Base-by-base conservation (phyloP, 92 coral and sea anemone species). In the Palythoa grandis region DNA sequence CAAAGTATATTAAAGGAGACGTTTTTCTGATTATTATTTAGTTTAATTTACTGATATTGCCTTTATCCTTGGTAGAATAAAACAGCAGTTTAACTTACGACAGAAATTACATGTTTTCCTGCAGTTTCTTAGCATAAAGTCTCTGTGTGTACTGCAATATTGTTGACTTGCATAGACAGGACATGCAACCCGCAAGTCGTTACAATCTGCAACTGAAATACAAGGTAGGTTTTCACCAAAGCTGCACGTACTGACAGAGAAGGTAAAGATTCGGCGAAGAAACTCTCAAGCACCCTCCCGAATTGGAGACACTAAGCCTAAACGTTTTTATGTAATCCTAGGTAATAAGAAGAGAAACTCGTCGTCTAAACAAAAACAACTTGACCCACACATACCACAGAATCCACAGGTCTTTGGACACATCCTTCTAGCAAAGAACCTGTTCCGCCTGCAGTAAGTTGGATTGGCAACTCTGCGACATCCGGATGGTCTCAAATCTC, bases 81-180 rank as follows among this genome's bases (percentile, higher is more conserved):
- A 53, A 52, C 70, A 57, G 77, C 54, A 48, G 17, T 7, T 72
- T 72, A 72, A 77, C 83, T 77, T 77, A 77, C 83, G 83, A 77
- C 83, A 77, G 69, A 77, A 77, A 65, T 77, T 77, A 77, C 83
- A 77, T 8, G 83, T 57, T 58, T 77, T 77, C 83, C 23, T 67
- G 83, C 83, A 77, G 68, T 77, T 52, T 60, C 22, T 77, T 77
- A 56, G 70, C 83, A 77, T 77, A 52, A 77, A 77, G 7, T 53
- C 69, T 77, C 24, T 77, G 83, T 77, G 25, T 77, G 16, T 17
- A 24, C 83, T 20, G 50, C 83, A 77, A 60, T 77, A 77, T 7
- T 11, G 15, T 25, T 63, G 68, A 58, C 52, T 15, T 56, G 82
- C 82, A 15, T 77, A 77, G n/a, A 5, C 52, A 77, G 70, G 24